Base-by-base conservation (phyloP, 64 coral and sea anemone species). In the Platygyra sinensis region DNA sequence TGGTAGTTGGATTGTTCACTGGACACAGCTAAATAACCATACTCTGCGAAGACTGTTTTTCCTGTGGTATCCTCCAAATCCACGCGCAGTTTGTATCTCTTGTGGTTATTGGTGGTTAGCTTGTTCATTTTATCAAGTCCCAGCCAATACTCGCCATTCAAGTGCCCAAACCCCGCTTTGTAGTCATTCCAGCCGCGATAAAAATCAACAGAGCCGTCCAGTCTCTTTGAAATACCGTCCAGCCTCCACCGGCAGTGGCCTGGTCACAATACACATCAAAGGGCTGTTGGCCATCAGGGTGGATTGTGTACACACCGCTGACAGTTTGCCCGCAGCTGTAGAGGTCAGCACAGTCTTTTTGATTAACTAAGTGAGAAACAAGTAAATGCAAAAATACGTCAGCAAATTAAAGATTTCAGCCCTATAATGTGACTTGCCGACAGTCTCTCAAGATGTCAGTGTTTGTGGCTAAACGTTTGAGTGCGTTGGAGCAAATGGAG, bases 191-290 rank as follows among this genome's bases (percentile, higher is more conserved):
- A 88, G 0, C 86, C 86, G 5, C 72, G 51, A 54, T 88, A 88
- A 72, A 88, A 88, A 88, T 88, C 73, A 60, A 88, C 86, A 13
- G 86, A 88, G 28, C 86, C 86, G 30, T 88, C 86, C 14, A 88
- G 52, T 74, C 86, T 75, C 73, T 76, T 52, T 88, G 86, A 39
- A 88, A 88, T 24, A 88, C 86, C 20, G 73, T 88, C 86, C 72
- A 88, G 29, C 86, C 86, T 51, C 86, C 86, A 25, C 86, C 86
- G 30, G 49, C 86, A 24, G 86, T 88, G 22, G 33, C 52, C 52
- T 88, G 86, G 75, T 88, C 86, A 50, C 86, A 76, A 46, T 28
- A 77, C 9, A 88, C 86, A n/a, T 88, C 73, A 30, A 88, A 76
- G 71, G 38, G 72, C 29, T 39, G 30, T 27, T 88, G 71, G 30